phyloP scores from a whole-genome alignment of 2,797 vertebrate species.

The Brotula barbata region DNA sequence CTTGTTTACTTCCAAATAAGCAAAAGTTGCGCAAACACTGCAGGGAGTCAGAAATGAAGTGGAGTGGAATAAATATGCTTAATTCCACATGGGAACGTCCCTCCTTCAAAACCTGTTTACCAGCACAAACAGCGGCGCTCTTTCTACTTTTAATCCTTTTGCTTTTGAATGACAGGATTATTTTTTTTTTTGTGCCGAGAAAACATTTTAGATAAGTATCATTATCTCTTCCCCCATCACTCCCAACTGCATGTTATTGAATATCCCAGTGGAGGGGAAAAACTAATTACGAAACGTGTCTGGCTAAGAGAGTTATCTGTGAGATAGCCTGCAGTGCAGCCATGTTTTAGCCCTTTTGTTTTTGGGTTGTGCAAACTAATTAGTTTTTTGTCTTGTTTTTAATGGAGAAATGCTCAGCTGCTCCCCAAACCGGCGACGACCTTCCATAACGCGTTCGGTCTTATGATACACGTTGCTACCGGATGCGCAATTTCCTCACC shows the following conservation, averaged over 20 bases:
- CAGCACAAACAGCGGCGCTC: slow-evolving; percentile 47
- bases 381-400: slow-evolving; percentile 71
- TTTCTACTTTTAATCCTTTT: slow-evolving; percentile 72
- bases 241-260: slow-evolving; percentile 81
- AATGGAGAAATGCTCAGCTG: slow-evolving; percentile 71
- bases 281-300: slow-evolving; percentile 83
- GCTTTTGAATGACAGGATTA: slow-evolving; percentile 76
- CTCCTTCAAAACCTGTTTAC: slow-evolving; percentile 67
- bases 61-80: slow-evolving; percentile 55
- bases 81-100: slow-evolving; percentile 50
- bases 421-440: slow-evolving; percentile 77
- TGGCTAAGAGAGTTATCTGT: slow-evolving; percentile 81
- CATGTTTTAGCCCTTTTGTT: slow-evolving; percentile 79
- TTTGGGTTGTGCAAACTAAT: slow-evolving; percentile 82
- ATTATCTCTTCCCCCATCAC: slow-evolving; percentile 77
- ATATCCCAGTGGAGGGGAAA: slow-evolving; percentile 79
- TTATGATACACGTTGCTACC: slow-evolving; percentile 78
- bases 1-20: slow-evolving; percentile 52
- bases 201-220: slow-evolving; percentile 79
- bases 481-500: no score
- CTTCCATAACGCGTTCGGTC: slow-evolving; percentile 76
- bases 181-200: slow-evolving; percentile 63
- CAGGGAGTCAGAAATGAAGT: slow-evolving; percentile 47
- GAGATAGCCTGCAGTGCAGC: slow-evolving; percentile 80
- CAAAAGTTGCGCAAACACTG: slow-evolving; percentile 35